These are phyloP conservation scores for Ochropacha duplaris DNA, from an alignment of 2,888 invertebrate species.

Conservation along the genomic window DNA sequence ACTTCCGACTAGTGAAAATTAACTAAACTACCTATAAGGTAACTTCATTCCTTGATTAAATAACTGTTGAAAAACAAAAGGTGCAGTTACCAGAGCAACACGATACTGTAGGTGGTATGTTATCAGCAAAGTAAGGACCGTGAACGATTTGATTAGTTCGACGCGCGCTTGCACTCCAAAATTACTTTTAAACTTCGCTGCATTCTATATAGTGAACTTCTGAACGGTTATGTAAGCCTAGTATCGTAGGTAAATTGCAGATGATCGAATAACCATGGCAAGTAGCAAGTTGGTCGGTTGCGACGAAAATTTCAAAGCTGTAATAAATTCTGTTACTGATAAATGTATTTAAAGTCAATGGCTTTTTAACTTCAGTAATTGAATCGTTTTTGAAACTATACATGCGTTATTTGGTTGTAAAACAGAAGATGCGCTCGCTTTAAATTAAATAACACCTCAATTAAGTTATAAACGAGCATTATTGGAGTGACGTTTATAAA, in stretches of 20 bases:
- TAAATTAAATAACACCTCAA: neutral
- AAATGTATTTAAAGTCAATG: too few species aligned
- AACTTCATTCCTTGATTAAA: neutral
- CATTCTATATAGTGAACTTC: conserved; percentile 56
- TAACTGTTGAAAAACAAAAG: conserved; percentile 31
- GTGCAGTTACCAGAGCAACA: conserved; percentile 59
- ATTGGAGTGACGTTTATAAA: conserved; percentile 21
- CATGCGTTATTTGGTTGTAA: neutral
- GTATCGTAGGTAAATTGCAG: conserved; percentile 36
- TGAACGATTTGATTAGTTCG: conserved; percentile 80
- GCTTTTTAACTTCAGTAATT: neutral
- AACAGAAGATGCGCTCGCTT: neutral
- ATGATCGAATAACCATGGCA: conserved; percentile 6
- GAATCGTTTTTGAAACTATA: neutral
- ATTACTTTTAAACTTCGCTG: conserved; percentile 74
- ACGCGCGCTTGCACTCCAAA: conserved; percentile 78
- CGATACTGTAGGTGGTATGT: conserved; percentile 48
- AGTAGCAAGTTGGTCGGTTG: neutral
- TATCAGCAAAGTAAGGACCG: conserved; percentile 75
- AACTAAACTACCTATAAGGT: too few species aligned
- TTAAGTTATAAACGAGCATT: conserved; percentile 7
- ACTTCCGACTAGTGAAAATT: too few species aligned
- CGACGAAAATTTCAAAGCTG: neutral
- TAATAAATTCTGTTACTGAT: neutral
- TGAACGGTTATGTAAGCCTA: conserved; percentile 51